Conservation (phyloP, 2,797 vertebrate species). For the Myotis planiceps region DNA sequence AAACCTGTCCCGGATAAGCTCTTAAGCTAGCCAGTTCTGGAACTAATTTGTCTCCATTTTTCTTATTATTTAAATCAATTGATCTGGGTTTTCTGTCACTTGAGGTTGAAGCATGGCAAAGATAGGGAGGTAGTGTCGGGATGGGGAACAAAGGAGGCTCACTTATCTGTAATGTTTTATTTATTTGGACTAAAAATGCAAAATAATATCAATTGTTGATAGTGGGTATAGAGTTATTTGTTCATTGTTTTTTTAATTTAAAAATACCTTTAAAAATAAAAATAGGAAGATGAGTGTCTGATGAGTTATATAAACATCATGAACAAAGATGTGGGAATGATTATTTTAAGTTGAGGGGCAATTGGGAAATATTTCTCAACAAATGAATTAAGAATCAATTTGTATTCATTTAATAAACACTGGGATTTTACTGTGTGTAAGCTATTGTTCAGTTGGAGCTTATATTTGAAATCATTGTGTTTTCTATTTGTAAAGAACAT, state of each 20-base stretch:
- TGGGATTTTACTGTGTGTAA: not conserved
- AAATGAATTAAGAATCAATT: not conserved
- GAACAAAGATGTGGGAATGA: slow-evolving; percentile 21
- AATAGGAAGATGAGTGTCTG: not conserved
- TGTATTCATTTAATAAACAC: not conserved
- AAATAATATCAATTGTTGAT: not conserved
- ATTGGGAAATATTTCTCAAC: slow-evolving; percentile 24
- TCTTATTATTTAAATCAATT: slow-evolving; percentile 5
- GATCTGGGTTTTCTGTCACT: not conserved
- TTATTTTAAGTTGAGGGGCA: not conserved
- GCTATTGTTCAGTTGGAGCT: not conserved
- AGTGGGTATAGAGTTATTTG: not conserved
- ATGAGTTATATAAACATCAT: not conserved
- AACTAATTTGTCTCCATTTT: not conserved
- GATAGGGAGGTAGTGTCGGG: not conserved
- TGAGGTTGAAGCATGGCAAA: not conserved
- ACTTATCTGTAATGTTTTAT: slow-evolving; percentile 16
- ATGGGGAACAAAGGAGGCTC: not conserved
- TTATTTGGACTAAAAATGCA: slow-evolving; percentile 15
- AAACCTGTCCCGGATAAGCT: not conserved
- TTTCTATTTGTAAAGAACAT: not conserved
- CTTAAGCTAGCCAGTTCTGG: not conserved
- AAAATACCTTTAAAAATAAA: not conserved
- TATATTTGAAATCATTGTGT: not conserved
- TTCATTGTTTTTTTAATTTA: not conserved